phyloP scores from a whole-genome alignment of 2,888 invertebrate species.

The Orthosia incerta region DNA sequence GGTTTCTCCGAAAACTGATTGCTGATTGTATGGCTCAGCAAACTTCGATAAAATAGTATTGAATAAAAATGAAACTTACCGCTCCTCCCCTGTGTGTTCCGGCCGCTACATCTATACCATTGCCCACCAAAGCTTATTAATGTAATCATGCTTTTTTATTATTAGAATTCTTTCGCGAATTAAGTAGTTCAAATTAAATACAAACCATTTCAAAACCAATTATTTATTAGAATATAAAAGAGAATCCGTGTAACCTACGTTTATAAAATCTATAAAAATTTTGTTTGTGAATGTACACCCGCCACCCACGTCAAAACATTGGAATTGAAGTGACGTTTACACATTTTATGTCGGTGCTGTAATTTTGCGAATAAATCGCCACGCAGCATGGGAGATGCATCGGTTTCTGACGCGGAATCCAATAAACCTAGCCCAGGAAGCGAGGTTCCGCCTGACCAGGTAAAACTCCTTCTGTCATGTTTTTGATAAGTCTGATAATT shows the following conservation, averaged over 20 bases:
- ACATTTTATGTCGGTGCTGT: conserved; percentile 85
- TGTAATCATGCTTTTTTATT: background rate
- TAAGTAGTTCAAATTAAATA: no score
- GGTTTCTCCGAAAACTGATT: no score
- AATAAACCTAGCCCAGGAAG: conserved; percentile 77
- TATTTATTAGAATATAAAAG: background rate
- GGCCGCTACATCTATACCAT: background rate
- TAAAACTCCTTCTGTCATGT: conserved; percentile 67
- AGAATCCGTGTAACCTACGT: conserved; percentile 7
- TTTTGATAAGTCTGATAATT: conserved; percentile 19
- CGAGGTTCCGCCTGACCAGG: conserved; percentile 78
- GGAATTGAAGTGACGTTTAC: conserved; percentile 87
- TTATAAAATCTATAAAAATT: conserved; percentile 5
- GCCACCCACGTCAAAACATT: conserved; percentile 85
- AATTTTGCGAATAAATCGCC: conserved; percentile 83
- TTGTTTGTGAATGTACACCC: conserved; percentile 55
- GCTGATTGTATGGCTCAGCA: no score
- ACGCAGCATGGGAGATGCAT: conserved; percentile 89
- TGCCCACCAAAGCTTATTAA: background rate
- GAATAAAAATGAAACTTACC: no score
- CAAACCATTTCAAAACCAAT: no score
- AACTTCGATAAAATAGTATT: no score
- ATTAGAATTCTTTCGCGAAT: background rate
- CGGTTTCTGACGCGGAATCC: conserved; percentile 82
- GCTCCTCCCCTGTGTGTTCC: no score